Evolutionary conservation across 2,797 vertebrate genomes (phyloP), one percentile per base, ranked within the genome.

Genomic region (Poeciliopsis presidionis): DNA sequence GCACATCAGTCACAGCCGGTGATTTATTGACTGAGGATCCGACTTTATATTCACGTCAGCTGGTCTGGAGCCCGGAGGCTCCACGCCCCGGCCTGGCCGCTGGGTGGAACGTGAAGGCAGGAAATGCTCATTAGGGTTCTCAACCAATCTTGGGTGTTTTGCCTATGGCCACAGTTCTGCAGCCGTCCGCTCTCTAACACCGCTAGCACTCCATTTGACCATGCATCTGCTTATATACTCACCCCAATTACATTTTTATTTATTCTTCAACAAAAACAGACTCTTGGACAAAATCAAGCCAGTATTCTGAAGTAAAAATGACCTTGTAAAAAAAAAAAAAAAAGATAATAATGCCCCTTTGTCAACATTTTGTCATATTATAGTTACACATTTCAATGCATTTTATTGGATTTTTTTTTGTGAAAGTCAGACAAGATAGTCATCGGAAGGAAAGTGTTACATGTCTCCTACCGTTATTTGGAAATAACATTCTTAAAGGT

Each of bases 11-110:
- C 92, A 89, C 71, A 47, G 73, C 20, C 53, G 43, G 61, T 79
- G 89, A 88, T 89, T 93, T 92, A 93, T 91, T 59, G 93, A 93
- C 88, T 81, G 4, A 36, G 77, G 87, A 88, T 75, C 65, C 3
- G 39, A 77, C 88, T 88, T 83, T 83, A 81, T 72, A 83, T 90
- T 87, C 78, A 53, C 76, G 18, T 84, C 82, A 84, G 84, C 84
- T 81, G 57, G 79, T 59, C 61, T 5, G 77, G 72, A 69, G 80
- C 85, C 84, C 11, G 77, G 36, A 61, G 88, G 85, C 76, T 79
- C 72, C 25, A 18, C 16, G 61, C 73, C 84, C 81, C 75, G 49
- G 6, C 73, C 63, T 25, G 49, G 5, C 73, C 53, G 18, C 83
- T n/a, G 36, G 61, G 74, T 43, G 51, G 57, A 25, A 30, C 39